A percentile compares a stretch with the other conserved stretches of the same genome.
Conservation (phyloP, 2,113 vertebrate species). For the Noturus placidus region DNA sequence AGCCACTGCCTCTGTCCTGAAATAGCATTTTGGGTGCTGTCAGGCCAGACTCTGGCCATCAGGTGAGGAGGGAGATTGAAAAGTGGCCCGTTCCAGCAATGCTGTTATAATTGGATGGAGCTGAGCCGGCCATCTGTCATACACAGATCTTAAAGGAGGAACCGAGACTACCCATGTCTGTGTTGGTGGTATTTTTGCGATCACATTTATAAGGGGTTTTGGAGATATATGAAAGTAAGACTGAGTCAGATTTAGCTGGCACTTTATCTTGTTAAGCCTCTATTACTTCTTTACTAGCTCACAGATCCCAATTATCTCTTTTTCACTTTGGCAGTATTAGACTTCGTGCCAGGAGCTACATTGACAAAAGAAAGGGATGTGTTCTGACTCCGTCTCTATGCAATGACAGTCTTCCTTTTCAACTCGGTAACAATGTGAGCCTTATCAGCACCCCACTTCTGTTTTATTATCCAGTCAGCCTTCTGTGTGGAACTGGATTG, state of each 20-base stretch:
- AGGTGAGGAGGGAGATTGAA: slow-evolving; percentile 33
- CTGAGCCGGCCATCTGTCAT: slow-evolving; percentile 44
- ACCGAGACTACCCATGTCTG: not conserved
- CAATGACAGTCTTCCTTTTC: not conserved
- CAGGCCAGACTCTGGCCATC: slow-evolving; percentile 38
- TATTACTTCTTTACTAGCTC: slow-evolving; percentile 15
- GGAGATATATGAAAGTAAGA: not conserved
- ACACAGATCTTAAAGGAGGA: slow-evolving; percentile 20
- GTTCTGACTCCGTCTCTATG: slow-evolving; percentile 1
- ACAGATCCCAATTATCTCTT: slow-evolving; percentile 21
- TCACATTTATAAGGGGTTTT: not conserved
- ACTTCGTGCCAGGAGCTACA: slow-evolving; percentile 21
- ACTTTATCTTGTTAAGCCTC: not conserved
- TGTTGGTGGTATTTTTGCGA: slow-evolving; percentile 9
- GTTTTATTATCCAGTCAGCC: slow-evolving; percentile 1
- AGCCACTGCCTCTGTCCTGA: slow-evolving; percentile 15
- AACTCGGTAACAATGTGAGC: not conserved
- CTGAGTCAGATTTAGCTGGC: slow-evolving; percentile 6
- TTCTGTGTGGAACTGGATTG: not conserved
- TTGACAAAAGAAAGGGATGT: slow-evolving; percentile 19
- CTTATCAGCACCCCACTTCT: not conserved
- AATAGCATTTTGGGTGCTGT: slow-evolving; percentile 42
- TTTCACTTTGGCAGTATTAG: slow-evolving; percentile 27
- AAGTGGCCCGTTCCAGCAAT: slow-evolving; percentile 31
- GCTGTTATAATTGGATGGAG: slow-evolving; percentile 40